Percentiles rank a stretch among this genome's conserved stretches.
Evolutionary conservation across 1,140 invertebrate species (phyloP).

Genomic region (Drosophila erecta): DNA sequence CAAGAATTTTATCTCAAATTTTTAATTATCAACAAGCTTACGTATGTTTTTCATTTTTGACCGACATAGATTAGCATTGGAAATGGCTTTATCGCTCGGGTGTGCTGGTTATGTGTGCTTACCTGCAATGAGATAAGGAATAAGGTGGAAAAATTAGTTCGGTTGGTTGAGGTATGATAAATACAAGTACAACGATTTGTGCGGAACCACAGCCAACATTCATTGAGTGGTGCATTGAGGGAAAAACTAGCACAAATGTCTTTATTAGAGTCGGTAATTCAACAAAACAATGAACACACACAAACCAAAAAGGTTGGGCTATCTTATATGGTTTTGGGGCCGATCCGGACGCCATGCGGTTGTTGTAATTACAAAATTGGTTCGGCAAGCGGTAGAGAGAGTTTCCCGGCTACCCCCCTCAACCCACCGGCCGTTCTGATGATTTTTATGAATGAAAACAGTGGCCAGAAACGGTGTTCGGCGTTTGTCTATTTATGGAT

Average conservation of each 20-base stretch:
- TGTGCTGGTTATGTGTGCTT: slow-evolving; percentile 43
- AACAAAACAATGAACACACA: slow-evolving; percentile 13
- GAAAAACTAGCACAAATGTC: slow-evolving; percentile 74
- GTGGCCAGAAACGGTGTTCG: slow-evolving; percentile 47
- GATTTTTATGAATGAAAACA: slow-evolving; percentile 78
- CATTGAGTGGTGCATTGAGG: slow-evolving; percentile 52
- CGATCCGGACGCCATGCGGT: slow-evolving; percentile 38
- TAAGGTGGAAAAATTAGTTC: slow-evolving; percentile 29
- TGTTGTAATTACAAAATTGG: slow-evolving; percentile 79
- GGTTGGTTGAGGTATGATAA: slow-evolving; percentile 47
- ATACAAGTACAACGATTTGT: slow-evolving; percentile 35
- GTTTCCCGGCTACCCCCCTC: slow-evolving; percentile 17
- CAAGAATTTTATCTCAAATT: slow-evolving; percentile 18
- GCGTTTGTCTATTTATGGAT: slow-evolving; percentile 61
- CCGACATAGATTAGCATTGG: slow-evolving; percentile 65
- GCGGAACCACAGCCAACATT: slow-evolving; percentile 30
- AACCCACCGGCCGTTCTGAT: slow-evolving; percentile 18
- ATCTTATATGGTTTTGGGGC: slow-evolving; percentile 57
- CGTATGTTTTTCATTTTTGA: slow-evolving; percentile 42
- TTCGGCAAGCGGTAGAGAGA: slow-evolving; percentile 36
- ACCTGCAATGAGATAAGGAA: slow-evolving; percentile 71
- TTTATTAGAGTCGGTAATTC: slow-evolving; percentile 50
- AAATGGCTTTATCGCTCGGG: slow-evolving; percentile 49
- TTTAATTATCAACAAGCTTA: slow-evolving; percentile 47
- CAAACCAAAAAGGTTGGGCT: slow-evolving; percentile 49